Base-by-base conservation (phyloP, 2,797 vertebrate species). In the Leptoclinus maculatus region DNA sequence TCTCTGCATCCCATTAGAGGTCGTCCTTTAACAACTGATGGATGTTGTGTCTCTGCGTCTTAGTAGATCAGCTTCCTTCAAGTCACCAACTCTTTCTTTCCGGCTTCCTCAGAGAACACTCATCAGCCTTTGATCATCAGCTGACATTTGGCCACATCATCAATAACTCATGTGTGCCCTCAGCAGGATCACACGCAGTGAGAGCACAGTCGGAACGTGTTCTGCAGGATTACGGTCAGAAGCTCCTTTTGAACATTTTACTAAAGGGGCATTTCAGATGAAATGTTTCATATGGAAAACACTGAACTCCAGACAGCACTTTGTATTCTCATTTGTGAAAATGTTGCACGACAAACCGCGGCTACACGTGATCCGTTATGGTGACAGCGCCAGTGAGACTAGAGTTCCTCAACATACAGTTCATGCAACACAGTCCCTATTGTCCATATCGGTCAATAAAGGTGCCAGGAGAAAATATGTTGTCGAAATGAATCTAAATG, bases 11-110 rank as follows among this genome's bases (percentile, higher is more conserved):
- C 60, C 34, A 23, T 60, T 47, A 17, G 1, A 5, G 36, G 39
- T 66, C 19, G 34, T 58, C 51, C 63, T 71, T 57, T 67, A 59
- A 38, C 21, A 14, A 57, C 8, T 58, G 53, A 71, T 56, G 12
- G 23, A 11, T 19, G 57, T 7, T 53, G 62, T 54, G 43, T 32
- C 16, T 7, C 45, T 10, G 21, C 9, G 8, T 1, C 4, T 53
- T 53, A 23, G n/a, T 23, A 4, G n/a, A 41, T 56, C 53, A 7
- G 39, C 5, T 25, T 60, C 59, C 36, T 34, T 54, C 41, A 49
- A 43, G 10, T 51, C n/a, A 25, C 13, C 17, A 38, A 29, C 23
- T 34, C 17, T 25, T 67, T 29, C 41, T 23, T 19, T 34, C n/a
- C 13, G 23, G 5, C 17, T 49, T 36, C 43, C 49, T 25, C 49